phyloP scores from a whole-genome alignment of 2,888 invertebrate species.

The Rugalucina vietnamica region DNA sequence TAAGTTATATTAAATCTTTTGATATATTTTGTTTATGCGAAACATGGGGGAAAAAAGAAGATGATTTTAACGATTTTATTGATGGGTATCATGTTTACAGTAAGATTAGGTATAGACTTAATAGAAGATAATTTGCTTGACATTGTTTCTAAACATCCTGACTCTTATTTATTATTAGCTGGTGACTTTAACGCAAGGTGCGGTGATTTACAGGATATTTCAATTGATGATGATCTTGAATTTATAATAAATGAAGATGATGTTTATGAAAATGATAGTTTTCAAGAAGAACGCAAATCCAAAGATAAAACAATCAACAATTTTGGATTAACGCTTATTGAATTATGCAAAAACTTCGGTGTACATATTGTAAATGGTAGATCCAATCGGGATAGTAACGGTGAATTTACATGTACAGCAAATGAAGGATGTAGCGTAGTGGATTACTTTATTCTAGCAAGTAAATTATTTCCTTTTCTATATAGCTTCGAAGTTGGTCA shows the following conservation, averaged over 20 bases:
- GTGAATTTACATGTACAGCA: slow-evolving; percentile 6
- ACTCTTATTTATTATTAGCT: neutral
- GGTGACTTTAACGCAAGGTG: neutral
- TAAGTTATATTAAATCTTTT: neutral
- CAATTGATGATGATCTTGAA: neutral
- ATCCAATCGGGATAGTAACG: neutral
- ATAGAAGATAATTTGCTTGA: neutral
- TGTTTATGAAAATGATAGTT: neutral
- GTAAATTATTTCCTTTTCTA: slow-evolving; percentile 2
- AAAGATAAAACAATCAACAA: slow-evolving; percentile 1
- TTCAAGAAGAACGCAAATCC: neutral
- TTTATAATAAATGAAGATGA: neutral
- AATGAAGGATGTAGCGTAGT: neutral
- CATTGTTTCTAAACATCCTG: neutral
- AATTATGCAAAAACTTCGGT: neutral
- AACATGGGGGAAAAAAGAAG: neutral
- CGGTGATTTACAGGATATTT: neutral
- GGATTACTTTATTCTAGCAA: slow-evolving; percentile 12
- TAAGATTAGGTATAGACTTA: neutral
- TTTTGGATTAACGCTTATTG: slow-evolving; percentile 4
- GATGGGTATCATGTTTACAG: neutral
- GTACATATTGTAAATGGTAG: slow-evolving; percentile 13
- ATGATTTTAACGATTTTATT: neutral
- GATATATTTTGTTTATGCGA: neutral
- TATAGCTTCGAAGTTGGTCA: neutral